Evolutionary conservation across 2,888 invertebrate species (phyloP).

Genomic region (Philopedon plagiatum): DNA sequence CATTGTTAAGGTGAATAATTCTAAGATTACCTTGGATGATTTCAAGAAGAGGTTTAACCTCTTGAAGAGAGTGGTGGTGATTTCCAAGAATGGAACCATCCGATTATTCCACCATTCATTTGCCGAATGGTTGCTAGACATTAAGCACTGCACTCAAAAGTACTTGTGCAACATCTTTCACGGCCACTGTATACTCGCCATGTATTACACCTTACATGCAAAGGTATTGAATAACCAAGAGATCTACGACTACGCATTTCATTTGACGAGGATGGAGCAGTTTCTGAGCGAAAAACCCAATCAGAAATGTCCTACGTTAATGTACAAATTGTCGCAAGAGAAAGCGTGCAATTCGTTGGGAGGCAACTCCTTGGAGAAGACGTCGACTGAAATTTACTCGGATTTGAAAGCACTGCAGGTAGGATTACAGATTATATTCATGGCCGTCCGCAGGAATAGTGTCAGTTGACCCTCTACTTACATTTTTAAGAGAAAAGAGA

Average conservation of each 20-base stretch:
- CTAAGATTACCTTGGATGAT: conserved; percentile 83
- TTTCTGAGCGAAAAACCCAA: conserved; percentile 70
- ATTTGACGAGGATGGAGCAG: conserved; percentile 78
- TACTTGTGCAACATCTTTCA: conserved; percentile 90
- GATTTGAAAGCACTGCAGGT: conserved; percentile 64
- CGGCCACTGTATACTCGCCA: conserved; percentile 90
- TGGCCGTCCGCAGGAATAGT: too few species aligned
- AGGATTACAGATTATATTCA: too few species aligned
- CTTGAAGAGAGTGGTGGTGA: conserved; percentile 75
- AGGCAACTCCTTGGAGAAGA: conserved; percentile 63
- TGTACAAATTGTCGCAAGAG: conserved; percentile 63
- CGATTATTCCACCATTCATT: conserved; percentile 95
- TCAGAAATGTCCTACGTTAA: conserved; percentile 68
- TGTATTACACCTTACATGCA: conserved; percentile 84
- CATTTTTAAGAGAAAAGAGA: too few species aligned
- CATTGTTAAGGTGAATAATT: conserved; percentile 86
- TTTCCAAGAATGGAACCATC: conserved; percentile 74
- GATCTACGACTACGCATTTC: conserved; percentile 82
- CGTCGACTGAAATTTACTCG: conserved; percentile 65
- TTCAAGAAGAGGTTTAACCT: conserved; percentile 85
- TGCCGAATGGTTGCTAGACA: conserved; percentile 94
- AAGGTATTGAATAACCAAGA: conserved; percentile 79
- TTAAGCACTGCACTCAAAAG: conserved; percentile 97
- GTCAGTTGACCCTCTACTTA: too few species aligned
- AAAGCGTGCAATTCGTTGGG: conserved; percentile 55